Conservation (phyloP, 2,797 vertebrate genomes). For the Pangasius macronema region DNA sequence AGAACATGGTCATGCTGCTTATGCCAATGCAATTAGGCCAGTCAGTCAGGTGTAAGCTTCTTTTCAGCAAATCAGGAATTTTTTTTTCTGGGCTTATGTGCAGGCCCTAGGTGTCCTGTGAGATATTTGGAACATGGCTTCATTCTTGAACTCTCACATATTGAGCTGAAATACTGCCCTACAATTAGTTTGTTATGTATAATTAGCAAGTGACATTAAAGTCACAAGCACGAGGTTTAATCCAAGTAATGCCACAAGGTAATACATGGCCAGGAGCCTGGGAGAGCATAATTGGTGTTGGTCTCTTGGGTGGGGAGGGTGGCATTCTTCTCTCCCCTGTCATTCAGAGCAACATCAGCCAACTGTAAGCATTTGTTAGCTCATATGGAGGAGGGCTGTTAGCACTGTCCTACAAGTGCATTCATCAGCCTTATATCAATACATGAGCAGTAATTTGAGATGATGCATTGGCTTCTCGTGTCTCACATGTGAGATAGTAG, state of each 20-base stretch:
- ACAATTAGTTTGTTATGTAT: neutral
- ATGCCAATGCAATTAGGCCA: conserved; percentile 38
- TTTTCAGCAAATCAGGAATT: neutral
- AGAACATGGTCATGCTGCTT: conserved; percentile 24
- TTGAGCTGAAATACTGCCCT: conserved; percentile 4
- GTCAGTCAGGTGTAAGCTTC: conserved; percentile 14
- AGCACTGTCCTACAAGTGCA: neutral
- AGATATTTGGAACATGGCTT: neutral
- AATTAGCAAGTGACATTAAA: neutral
- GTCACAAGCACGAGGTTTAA: neutral
- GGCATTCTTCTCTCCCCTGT: neutral
- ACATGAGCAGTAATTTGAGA: neutral
- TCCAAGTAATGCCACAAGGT: neutral
- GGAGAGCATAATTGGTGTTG: neutral
- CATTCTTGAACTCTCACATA: neutral
- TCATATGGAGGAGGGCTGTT: neutral
- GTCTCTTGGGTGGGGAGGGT: neutral
- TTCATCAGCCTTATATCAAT: neutral
- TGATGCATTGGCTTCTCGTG: neutral
- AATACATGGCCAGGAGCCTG: conserved; percentile 1
- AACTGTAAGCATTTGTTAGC: neutral
- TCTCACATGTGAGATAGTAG: neutral
- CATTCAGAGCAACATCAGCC: neutral
- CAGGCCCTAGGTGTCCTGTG: neutral
- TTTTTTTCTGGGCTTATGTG: neutral